Conservation (phyloP, 2,888 invertebrate species). For the Nipponacmea schrenckii region DNA sequence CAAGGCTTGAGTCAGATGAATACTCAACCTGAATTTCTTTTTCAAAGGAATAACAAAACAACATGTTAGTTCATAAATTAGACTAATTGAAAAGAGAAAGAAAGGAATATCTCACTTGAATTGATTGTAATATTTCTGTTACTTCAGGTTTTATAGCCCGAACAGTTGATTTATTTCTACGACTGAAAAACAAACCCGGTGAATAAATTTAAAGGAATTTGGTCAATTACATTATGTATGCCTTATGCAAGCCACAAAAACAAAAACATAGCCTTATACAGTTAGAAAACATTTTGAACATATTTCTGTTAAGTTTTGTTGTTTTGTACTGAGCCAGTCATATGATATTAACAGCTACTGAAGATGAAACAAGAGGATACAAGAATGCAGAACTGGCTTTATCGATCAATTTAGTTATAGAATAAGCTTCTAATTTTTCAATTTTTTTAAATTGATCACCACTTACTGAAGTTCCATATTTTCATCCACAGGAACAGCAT, state of each 20-base stretch:
- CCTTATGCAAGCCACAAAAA: no score
- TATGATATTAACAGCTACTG: no score
- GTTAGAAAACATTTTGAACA: no score
- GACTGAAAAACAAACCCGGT: constrained; percentile 36
- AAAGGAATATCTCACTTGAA: constrained; percentile 49
- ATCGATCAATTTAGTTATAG: no score
- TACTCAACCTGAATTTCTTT: constrained; percentile 1
- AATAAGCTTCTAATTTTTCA: not conserved
- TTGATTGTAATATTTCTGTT: constrained; percentile 67
- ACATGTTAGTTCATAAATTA: no score
- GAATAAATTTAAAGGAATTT: not conserved
- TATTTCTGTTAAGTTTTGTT: no score
- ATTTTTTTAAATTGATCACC: not conserved
- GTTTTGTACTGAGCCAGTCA: no score
- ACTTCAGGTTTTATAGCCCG: constrained; percentile 71
- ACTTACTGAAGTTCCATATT: constrained; percentile 39
- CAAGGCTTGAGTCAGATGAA: no score
- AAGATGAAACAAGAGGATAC: no score
- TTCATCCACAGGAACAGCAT: constrained; percentile 35
- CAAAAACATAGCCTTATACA: no score
- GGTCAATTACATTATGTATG: no score
- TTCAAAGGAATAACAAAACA: not conserved
- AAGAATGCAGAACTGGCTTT: no score
- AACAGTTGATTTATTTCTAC: constrained; percentile 47
- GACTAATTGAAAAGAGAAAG: not conserved